Evolutionary conservation across 2,113 vertebrate species (phyloP).

Genomic region (Onychorhynchus coronatus): DNA sequence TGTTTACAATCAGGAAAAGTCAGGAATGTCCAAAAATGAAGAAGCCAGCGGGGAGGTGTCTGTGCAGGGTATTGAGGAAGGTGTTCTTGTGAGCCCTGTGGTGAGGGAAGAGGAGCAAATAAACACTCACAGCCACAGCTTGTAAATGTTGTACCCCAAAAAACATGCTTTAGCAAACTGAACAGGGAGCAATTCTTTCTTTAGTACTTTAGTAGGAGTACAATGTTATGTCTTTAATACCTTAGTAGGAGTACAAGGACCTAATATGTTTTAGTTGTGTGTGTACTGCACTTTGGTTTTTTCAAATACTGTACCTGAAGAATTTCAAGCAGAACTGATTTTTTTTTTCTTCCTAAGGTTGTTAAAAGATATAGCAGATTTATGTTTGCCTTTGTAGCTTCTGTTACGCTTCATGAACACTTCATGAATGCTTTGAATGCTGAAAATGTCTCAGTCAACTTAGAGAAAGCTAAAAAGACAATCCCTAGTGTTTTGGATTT

Average conservation of each 20-base stretch:
- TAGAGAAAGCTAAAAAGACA: background rate
- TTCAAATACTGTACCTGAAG: background rate
- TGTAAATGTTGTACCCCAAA: background rate
- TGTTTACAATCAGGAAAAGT: background rate
- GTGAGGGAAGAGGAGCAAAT: background rate
- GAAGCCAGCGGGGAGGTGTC: background rate
- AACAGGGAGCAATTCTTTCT: background rate
- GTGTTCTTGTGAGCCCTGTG: background rate
- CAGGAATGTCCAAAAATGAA: background rate
- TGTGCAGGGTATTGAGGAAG: background rate
- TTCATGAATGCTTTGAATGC: conserved; percentile 15
- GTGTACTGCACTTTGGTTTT: background rate
- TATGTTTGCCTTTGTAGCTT: conserved; percentile 27
- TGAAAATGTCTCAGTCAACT: background rate
- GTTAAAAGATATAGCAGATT: background rate
- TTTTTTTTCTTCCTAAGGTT: background rate
- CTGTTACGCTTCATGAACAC: background rate
- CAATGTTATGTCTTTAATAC: background rate
- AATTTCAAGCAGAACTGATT: background rate
- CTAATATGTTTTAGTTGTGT: background rate
- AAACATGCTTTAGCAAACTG: accelerated
- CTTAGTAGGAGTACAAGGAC: background rate
- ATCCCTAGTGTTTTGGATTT: background rate
- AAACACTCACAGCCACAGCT: background rate
- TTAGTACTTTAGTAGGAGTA: background rate